A percentile compares a stretch with the other conserved stretches of the same genome.
Conservation (phyloP, 2,113 vertebrate species). For the Hirundichthys speculiger region DNA sequence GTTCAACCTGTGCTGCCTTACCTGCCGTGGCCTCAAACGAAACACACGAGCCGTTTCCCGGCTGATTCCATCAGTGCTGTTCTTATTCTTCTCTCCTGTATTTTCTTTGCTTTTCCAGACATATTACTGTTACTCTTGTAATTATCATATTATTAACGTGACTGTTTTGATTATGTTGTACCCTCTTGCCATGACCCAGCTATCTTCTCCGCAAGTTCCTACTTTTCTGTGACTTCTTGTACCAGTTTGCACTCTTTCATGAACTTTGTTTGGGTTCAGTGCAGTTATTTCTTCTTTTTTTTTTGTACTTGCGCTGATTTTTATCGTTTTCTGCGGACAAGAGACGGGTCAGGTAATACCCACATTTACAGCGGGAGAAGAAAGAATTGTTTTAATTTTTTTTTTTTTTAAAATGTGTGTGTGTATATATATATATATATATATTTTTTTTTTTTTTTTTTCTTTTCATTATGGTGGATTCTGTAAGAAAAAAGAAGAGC, state of each 20-base stretch:
- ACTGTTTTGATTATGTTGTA: conserved; percentile 67
- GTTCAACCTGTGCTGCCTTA: conserved; percentile 59
- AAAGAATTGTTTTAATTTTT: conserved; percentile 12
- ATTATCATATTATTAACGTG: conserved; percentile 76
- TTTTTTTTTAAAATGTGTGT: conserved; percentile 65
- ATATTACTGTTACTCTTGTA: conserved; percentile 74
- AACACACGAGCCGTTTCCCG: conserved; percentile 14
- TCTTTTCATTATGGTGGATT: conserved; percentile 68
- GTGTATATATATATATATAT: conserved; percentile 66
- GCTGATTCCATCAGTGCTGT: too few species aligned
- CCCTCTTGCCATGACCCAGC: conserved; percentile 44
- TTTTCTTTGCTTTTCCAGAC: conserved; percentile 61
- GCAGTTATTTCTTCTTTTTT: conserved; percentile 17
- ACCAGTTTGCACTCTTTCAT: conserved; percentile 60
- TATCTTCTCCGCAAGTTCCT: conserved; percentile 48
- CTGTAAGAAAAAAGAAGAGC: conserved; percentile 68
- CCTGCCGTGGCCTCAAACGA: conserved; percentile 2
- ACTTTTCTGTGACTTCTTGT: conserved; percentile 33
- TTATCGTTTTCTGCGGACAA: conserved; percentile 49
- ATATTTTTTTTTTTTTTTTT: conserved; percentile 62
- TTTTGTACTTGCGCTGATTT: conserved; percentile 45
- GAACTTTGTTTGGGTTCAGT: conserved; percentile 33
- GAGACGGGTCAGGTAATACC: conserved; percentile 55
- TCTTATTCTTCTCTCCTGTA: not conserved
- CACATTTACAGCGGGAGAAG: conserved; percentile 39